Percentiles rank a stretch among this genome's conserved stretches.
Evolutionary conservation across 2,888 invertebrate species (phyloP).

Genomic region (Apotomis capreana): DNA sequence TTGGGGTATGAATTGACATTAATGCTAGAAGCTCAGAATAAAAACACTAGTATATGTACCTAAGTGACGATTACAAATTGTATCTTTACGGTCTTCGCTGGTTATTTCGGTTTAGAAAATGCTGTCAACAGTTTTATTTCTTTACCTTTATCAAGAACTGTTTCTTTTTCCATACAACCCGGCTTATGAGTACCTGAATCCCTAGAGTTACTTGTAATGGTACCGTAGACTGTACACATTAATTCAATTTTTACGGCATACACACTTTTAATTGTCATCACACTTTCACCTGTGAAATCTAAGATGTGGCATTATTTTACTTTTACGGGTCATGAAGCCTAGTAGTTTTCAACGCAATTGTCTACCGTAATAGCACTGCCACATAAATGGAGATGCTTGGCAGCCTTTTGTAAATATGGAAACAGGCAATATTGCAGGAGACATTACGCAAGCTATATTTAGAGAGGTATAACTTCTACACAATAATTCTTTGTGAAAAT

Average conservation of each 20-base stretch:
- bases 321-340: neutral
- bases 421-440: neutral
- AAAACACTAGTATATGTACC: neutral
- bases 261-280: too few relatives aligned
- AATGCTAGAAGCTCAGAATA: neutral
- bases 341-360: neutral
- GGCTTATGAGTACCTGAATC: too few relatives aligned
- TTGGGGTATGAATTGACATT: conserved; percentile 19
- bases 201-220: too few relatives aligned
- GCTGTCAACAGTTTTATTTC: neutral
- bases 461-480: conserved; percentile 10
- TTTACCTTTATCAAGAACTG: neutral
- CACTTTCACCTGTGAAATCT: too few relatives aligned
- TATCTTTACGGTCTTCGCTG: neutral
- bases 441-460: neutral
- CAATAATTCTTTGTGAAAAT: conserved; percentile 19
- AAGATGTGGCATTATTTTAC: neutral
- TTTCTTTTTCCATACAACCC: too few relatives aligned
- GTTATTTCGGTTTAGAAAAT: neutral
- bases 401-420: neutral
- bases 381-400: neutral
- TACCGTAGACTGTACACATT: too few relatives aligned
- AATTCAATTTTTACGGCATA: too few relatives aligned
- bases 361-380: neutral
- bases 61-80: neutral